Conservation (phyloP, 2,888 invertebrate genomes). For the Lordiphosa fenestrarum region DNA sequence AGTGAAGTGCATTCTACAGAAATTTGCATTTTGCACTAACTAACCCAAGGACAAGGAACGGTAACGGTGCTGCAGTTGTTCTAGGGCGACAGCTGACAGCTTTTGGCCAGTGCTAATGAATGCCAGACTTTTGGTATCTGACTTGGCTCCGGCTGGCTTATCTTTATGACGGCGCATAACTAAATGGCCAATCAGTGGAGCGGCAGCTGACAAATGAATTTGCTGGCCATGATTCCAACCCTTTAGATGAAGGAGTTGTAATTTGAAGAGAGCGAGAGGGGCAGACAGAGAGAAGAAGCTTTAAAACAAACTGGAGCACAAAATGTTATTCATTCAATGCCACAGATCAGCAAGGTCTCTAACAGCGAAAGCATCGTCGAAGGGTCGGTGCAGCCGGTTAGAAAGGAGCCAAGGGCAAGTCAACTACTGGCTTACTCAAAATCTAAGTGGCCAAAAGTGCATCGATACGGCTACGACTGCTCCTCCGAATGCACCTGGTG, state of each 20-base stretch:
- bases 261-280: too few relatives aligned
- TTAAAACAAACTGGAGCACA: too few relatives aligned
- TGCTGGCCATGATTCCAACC: not conserved
- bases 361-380: too few relatives aligned
- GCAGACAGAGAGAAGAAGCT: not conserved
- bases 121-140: conserved; percentile 23
- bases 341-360: too few relatives aligned
- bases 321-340: too few relatives aligned
- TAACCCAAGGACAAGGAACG: conserved; percentile 43
- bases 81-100: conserved; percentile 39
- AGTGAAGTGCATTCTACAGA: conserved; percentile 30
- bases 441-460: too few relatives aligned
- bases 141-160: conserved; percentile 39
- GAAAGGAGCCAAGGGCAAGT: too few relatives aligned
- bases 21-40: conserved; percentile 62
- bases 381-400: too few relatives aligned
- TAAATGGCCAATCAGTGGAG: conserved; percentile 58
- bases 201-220: conserved; percentile 1
- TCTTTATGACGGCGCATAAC: conserved; percentile 64
- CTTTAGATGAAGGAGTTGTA: too few relatives aligned
- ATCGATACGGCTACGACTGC: too few relatives aligned
- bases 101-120: conserved; percentile 53
- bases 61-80: conserved; percentile 11
- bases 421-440: too few relatives aligned
- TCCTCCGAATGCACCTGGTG: too few relatives aligned